A percentile compares a stretch with the other conserved stretches of the same genome.
These are phyloP conservation scores for Isotomurus palustris DNA, from an alignment of 2,888 invertebrate species.

Conservation along the genomic window DNA sequence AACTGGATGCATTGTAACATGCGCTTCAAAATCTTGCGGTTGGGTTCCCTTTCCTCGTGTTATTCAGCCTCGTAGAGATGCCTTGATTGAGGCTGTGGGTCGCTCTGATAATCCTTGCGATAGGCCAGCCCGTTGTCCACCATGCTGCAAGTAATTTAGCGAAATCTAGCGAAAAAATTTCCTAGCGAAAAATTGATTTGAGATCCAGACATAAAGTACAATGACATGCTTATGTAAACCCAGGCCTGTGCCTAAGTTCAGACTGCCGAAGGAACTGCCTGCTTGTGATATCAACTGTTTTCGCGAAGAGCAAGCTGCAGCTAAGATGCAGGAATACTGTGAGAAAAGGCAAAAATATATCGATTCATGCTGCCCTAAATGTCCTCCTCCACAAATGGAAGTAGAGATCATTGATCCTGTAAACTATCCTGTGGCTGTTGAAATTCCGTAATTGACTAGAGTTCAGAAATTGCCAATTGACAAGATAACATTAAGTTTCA, in stretches of 20 bases:
- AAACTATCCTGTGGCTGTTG: slow-evolving; percentile 23
- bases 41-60: slow-evolving; percentile 22
- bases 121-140: slow-evolving; percentile 30
- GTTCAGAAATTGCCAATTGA: too few relatives aligned
- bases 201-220: background rate
- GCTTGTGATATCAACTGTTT: slow-evolving; percentile 29
- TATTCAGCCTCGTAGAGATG: slow-evolving; percentile 20
- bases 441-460: slow-evolving; percentile 25
- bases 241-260: slow-evolving; percentile 34
- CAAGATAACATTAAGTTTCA: background rate
- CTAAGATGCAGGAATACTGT: slow-evolving; percentile 24
- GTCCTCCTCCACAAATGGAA: slow-evolving; percentile 18
- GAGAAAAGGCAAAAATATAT: slow-evolving; percentile 25
- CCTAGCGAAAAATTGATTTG: background rate
- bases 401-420: slow-evolving; percentile 21
- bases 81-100: slow-evolving; percentile 30
- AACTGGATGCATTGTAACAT: slow-evolving; percentile 22
- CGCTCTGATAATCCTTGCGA: slow-evolving; percentile 36
- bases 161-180: too few relatives aligned
- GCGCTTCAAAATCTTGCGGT: slow-evolving; percentile 8
- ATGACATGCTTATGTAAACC: background rate
- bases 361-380: slow-evolving; percentile 13
- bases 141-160: slow-evolving; percentile 30
- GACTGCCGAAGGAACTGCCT: slow-evolving; percentile 26
- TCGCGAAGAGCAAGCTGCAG: slow-evolving; percentile 24